Evolutionary conservation across 2,888 invertebrate genomes (phyloP), one percentile per base, ranked within the genome.

Genomic region (Cryptus armator): DNA sequence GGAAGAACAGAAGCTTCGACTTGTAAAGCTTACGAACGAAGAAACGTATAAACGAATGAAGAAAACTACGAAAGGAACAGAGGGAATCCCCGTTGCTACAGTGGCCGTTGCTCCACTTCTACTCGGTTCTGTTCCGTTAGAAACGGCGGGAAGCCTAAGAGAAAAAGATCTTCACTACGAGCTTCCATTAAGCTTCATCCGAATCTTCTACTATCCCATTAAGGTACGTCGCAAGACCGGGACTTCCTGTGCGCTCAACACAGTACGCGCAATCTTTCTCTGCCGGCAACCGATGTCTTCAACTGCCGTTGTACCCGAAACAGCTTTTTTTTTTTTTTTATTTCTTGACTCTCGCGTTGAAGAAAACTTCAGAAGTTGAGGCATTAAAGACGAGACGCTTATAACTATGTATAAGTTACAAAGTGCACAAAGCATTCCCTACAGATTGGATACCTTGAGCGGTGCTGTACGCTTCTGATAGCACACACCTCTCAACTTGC

Each of bases 181-280:
- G 87, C 79, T 86, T 88, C 88, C 87, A 88, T 88, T 87, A 88
- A 88, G 86, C 85, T 87, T 84, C 86, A 82, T 79, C 75, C 80
- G 82, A 82, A 82, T 87, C 85, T 78, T 75, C 84, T 80, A 76
- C 85, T 87, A 87, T 86, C 87, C 88, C 86, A 87, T 87, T 87
- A 87, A 88, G 81, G 76, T 64, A 46, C 24, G 44, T 37, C 44
- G 72, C 76, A 67, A 82, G 64, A 37, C 72, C 74, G 46, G 81
- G 71, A 83, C 78, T 84, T 80, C 48, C 75, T 79, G 74, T 56
- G 32, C 74, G 62, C 66, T 62, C 56, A 79, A 59, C 70, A 71
- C 37, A 4, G 7, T 37, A 37, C 37, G 70, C 70, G 75, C 75
- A 67, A 71, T 59, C 66, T 70, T 81, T 66, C 59, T 79, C 48